phyloP scores from a whole-genome alignment of 2,113 vertebrate genomes.

The Chroicocephalus ridibundus region DNA sequence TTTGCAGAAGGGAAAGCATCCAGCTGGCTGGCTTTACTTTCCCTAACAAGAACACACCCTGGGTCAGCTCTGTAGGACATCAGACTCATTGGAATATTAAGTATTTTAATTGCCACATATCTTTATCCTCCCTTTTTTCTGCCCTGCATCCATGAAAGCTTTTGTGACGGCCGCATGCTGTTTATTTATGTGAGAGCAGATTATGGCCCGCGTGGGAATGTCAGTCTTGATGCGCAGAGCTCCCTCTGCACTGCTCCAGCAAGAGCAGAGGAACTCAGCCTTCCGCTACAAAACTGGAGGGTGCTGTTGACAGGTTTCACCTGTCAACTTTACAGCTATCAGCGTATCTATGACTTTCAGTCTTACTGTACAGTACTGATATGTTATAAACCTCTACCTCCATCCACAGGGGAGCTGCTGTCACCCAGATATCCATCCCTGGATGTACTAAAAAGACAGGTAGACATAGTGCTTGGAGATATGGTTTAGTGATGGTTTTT shows the following conservation, averaged over 20 bases:
- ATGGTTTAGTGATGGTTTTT: too few species aligned
- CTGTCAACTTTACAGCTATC: background rate
- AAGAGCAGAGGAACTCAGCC: background rate
- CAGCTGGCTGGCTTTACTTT: background rate
- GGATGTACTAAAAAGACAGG: too few species aligned
- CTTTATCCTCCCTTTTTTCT: background rate
- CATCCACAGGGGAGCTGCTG: background rate
- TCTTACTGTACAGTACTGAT: background rate
- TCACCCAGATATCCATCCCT: background rate
- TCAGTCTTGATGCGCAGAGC: background rate
- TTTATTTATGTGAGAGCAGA: constrained; percentile 6
- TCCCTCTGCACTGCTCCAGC: background rate
- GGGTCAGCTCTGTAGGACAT: background rate
- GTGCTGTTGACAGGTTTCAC: background rate
- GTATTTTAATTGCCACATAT: constrained; percentile 34
- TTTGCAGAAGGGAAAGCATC: background rate
- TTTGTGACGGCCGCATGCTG: background rate
- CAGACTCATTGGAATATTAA: constrained; percentile 24
- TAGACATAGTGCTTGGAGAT: too few species aligned
- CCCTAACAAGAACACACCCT: background rate
- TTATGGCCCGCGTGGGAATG: background rate
- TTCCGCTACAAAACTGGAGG: background rate
- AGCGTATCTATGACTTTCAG: accelerated
- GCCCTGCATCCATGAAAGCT: background rate
- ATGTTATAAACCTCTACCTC: background rate